Evolutionary conservation across 2,113 vertebrate species (phyloP).

Genomic region (Camelus dromedarius): DNA sequence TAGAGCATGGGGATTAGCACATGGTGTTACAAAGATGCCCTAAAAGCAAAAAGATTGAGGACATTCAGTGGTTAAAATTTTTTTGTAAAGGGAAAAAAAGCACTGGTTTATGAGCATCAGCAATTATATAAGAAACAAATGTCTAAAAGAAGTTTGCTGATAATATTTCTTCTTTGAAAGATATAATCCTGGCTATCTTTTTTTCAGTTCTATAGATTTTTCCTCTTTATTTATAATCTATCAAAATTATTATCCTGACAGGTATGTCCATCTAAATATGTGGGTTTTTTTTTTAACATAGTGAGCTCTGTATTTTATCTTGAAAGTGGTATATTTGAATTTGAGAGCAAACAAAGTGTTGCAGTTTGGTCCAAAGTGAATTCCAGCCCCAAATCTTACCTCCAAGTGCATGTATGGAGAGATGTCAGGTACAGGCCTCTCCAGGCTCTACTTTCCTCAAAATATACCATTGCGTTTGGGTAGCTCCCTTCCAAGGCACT

Average conservation of each 20-base stretch:
- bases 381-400: neutral
- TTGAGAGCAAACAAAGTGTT: rapidly evolving
- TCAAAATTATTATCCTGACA: neutral
- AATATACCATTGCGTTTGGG: too few species aligned
- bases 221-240: neutral
- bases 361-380: rapidly evolving
- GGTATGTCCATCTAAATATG: neutral
- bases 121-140: neutral
- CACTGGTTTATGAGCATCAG: neutral
- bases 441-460: neutral
- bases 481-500: neutral
- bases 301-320: rapidly evolving
- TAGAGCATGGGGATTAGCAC: neutral
- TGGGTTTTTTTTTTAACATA: neutral
- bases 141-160: neutral
- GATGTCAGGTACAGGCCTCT: neutral
- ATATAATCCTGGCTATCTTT: neutral
- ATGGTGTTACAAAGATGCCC: rapidly evolving
- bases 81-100: neutral
- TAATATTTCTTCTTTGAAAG: neutral
- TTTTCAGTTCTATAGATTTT: neutral
- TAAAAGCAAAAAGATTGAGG: neutral
- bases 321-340: rapidly evolving
- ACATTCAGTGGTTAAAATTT: neutral
- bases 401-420: rapidly evolving